Evolutionary conservation across 2,797 vertebrate genomes (phyloP).

Genomic region (Sebastes elongatus): DNA sequence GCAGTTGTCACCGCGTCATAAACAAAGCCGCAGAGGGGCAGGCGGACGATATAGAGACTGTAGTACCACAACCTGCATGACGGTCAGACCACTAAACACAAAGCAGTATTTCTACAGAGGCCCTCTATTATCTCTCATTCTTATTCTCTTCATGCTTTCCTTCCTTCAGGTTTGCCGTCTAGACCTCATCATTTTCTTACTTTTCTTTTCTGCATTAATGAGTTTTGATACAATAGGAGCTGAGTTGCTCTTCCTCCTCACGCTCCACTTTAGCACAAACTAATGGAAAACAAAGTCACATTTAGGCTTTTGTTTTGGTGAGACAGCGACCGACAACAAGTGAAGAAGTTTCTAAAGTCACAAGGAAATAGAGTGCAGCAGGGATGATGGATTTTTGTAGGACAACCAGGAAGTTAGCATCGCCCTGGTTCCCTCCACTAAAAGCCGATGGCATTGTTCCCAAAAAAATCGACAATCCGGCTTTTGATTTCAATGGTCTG

Average conservation of each 20-base stretch:
- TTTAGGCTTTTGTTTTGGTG: neutral
- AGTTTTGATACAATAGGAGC: neutral
- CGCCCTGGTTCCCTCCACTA: too few species aligned
- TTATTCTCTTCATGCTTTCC: neutral
- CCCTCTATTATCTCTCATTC: neutral
- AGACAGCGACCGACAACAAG: too few species aligned
- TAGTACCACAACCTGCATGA: neutral
- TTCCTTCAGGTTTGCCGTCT: too few species aligned
- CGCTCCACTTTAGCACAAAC: too few species aligned
- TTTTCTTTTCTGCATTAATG: neutral
- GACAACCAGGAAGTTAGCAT: too few species aligned
- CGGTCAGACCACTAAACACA: neutral
- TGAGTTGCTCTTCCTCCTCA: neutral
- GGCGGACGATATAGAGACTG: neutral
- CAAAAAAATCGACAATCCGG: too few species aligned
- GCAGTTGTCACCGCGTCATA: constrained; percentile 20
- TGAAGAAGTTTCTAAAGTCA: too few species aligned
- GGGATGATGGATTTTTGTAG: too few species aligned
- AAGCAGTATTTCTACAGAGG: neutral
- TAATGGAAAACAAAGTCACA: neutral
- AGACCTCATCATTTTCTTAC: too few species aligned
- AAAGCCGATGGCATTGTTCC: too few species aligned
- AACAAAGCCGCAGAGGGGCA: neutral
- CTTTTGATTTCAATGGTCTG: too few species aligned
- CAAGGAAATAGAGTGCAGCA: too few species aligned